A percentile compares a stretch with the other conserved stretches of the same genome.
phyloP scores from a whole-genome alignment of 2,888 invertebrate genomes.

The Eupeodes latifasciatus region DNA sequence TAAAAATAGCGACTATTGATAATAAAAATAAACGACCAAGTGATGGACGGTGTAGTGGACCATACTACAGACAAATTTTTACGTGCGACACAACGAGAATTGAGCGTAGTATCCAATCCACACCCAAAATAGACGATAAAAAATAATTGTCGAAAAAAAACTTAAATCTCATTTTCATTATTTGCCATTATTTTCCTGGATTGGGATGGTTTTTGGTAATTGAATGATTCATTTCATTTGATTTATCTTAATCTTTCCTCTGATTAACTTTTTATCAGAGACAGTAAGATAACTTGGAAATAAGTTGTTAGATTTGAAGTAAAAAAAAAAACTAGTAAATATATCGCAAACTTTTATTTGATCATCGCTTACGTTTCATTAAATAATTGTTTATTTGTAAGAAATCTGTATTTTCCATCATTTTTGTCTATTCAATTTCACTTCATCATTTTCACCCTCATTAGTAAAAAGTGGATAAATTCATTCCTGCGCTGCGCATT shows the following conservation, averaged over 20 bases:
- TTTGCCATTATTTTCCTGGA: conserved; percentile 34
- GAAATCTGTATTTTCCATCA: not conserved
- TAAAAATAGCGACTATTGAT: conserved; percentile 51
- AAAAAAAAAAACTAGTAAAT: not conserved
- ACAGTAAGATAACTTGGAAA: not conserved
- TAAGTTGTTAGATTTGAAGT: not conserved
- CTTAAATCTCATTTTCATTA: conserved; percentile 37
- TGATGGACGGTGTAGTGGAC: conserved; percentile 42
- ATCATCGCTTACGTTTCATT: not conserved
- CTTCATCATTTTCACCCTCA: not conserved
- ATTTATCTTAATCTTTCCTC: conserved; percentile 52
- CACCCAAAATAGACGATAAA: conserved; percentile 73
- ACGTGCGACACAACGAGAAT: conserved; percentile 53
- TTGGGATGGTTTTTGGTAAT: conserved; percentile 46
- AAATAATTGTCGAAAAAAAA: conserved; percentile 61
- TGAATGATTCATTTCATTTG: conserved; percentile 14
- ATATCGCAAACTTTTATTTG: not conserved
- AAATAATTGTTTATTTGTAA: conserved; percentile 2
- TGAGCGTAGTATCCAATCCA: conserved; percentile 68
- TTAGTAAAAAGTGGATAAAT: not conserved
- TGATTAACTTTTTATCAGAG: conserved; percentile 51
- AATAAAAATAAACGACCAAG: conserved; percentile 67
- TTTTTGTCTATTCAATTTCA: not conserved
- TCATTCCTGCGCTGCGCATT: conserved; percentile 35
- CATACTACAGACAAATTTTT: conserved; percentile 42